Conservation (phyloP, 2,113 vertebrate genomes). For the Tor tambroides region DNA sequence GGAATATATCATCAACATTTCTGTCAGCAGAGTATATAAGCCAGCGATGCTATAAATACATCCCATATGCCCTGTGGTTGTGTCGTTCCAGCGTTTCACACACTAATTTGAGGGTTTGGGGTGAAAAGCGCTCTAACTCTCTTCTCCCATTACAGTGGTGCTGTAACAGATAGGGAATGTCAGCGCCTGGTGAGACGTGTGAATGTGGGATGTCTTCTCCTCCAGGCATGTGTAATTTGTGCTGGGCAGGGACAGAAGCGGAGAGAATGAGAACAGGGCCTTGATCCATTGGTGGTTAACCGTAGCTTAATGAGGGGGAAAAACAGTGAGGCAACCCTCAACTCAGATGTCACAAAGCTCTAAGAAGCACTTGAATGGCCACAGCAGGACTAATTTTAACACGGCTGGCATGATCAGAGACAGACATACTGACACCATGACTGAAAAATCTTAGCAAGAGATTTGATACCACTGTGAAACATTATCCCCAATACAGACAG, state of each 20-base stretch:
- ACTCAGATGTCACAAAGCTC: slow-evolving; percentile 44
- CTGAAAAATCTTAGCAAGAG: not conserved
- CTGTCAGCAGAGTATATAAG: slow-evolving; percentile 15
- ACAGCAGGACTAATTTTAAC: slow-evolving; percentile 15
- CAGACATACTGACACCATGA: slow-evolving; percentile 31
- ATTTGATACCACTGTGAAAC: slow-evolving; percentile 21
- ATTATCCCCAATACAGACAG: not conserved
- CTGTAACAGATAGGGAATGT: slow-evolving; percentile 39
- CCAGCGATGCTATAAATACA: slow-evolving; percentile 19
- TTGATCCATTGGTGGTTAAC: slow-evolving; percentile 49
- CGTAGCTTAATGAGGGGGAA: slow-evolving; percentile 42
- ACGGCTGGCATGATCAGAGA: not conserved
- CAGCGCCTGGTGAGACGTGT: slow-evolving; percentile 34
- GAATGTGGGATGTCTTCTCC: slow-evolving; percentile 32
- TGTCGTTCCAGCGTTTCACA: slow-evolving; percentile 22
- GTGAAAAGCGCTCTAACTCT: slow-evolving; percentile 23
- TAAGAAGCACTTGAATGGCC: slow-evolving; percentile 25
- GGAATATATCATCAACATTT: slow-evolving; percentile 26
- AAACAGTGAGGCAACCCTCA: slow-evolving; percentile 34
- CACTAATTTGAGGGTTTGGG: slow-evolving; percentile 15
- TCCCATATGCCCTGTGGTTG: slow-evolving; percentile 27
- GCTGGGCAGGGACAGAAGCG: slow-evolving; percentile 32
- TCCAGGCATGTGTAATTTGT: slow-evolving; percentile 39
- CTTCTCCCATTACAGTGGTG: slow-evolving; percentile 40
- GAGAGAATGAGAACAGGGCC: slow-evolving; percentile 22